Evolutionary conservation across 2,888 invertebrate species (phyloP).

Genomic region (Atrina japonica): DNA sequence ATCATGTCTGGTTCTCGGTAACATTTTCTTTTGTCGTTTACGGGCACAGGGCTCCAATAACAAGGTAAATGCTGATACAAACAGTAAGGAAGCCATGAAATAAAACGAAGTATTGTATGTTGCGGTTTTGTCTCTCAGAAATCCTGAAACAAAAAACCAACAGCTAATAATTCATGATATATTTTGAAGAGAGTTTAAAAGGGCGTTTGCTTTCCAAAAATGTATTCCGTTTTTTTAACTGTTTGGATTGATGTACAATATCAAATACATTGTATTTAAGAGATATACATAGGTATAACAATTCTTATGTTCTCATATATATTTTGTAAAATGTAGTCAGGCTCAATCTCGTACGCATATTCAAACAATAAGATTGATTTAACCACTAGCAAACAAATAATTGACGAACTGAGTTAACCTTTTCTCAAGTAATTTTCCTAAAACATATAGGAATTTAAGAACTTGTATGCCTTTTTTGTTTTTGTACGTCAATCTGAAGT

Average conservation of each 20-base stretch:
- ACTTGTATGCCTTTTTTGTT: no score
- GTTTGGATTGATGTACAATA: neutral
- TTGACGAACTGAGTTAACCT: no score
- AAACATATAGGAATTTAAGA: no score
- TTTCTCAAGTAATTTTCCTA: no score
- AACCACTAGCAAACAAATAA: no score
- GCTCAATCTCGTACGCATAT: no score
- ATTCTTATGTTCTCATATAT: no score
- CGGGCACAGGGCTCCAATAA: constrained; percentile 16
- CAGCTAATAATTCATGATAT: neutral
- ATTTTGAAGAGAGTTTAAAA: neutral
- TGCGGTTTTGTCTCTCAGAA: constrained; percentile 1
- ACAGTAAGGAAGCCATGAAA: constrained; percentile 6
- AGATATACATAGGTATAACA: no score
- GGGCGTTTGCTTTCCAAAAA: neutral
- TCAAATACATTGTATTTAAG: no score
- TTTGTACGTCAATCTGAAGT: no score
- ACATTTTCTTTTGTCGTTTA: neutral
- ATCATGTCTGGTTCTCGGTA: neutral
- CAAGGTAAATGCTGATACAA: neutral
- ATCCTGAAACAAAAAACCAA: neutral
- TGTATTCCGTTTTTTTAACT: neutral
- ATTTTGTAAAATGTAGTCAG: no score
- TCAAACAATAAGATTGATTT: no score
- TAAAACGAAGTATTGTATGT: constrained; percentile 24